Conservation (phyloP, 2,113 vertebrate genomes). For the Entelurus aequoreus region DNA sequence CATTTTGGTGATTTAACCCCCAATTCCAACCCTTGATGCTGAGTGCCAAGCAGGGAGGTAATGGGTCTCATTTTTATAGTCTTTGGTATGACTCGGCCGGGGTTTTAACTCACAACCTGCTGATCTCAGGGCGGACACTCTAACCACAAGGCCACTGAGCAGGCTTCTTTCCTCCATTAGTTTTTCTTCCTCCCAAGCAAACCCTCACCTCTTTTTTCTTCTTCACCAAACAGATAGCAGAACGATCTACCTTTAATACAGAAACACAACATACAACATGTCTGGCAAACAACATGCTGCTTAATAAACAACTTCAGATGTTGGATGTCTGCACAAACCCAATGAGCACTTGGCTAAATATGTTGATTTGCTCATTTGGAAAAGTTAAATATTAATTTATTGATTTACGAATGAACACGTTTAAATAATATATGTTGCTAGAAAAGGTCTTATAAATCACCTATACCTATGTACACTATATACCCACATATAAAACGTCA, state of each 20-base stretch:
- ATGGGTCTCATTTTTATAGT: too few relatives aligned
- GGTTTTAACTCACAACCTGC: too few relatives aligned
- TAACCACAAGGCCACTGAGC: too few relatives aligned
- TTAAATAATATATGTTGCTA: neutral
- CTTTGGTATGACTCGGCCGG: too few relatives aligned
- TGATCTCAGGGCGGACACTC: too few relatives aligned
- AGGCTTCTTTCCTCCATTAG: neutral
- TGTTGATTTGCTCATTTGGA: neutral
- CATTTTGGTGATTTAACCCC: too few relatives aligned
- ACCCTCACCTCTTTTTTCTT: constrained; percentile 1
- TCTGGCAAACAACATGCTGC: constrained; percentile 27
- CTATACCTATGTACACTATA: too few relatives aligned
- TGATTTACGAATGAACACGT: neutral
- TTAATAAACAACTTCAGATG: constrained; percentile 24
- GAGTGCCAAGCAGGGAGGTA: too few relatives aligned
- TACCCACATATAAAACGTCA: too few relatives aligned
- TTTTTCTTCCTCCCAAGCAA: neutral
- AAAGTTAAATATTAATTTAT: neutral
- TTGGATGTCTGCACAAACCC: constrained; percentile 1
- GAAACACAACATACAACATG: constrained; percentile 19
- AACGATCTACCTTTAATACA: constrained; percentile 29
- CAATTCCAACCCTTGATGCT: too few relatives aligned
- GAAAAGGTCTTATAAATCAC: neutral
- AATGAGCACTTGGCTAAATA: neutral
- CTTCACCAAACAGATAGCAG: constrained; percentile 16